Evolutionary conservation across 2,797 vertebrate genomes (phyloP).

Genomic region (Acanthopagrus latus): DNA sequence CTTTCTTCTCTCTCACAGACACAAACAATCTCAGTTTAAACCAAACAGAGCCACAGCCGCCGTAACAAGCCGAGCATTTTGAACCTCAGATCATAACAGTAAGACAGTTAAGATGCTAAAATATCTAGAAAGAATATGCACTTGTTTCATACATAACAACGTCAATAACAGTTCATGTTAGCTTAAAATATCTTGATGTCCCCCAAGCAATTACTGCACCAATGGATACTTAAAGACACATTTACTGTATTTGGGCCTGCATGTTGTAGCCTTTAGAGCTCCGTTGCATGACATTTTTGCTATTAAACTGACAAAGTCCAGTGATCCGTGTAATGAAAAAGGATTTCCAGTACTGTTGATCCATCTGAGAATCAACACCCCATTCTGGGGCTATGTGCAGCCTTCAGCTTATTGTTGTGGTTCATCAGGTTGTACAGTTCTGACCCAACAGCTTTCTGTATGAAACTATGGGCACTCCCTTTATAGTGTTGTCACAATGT

Average conservation of each 20-base stretch:
- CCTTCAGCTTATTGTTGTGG: slow-evolving; percentile 4
- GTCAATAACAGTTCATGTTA: slow-evolving; percentile 4
- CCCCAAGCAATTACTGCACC: not conserved
- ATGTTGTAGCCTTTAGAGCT: slow-evolving; percentile 12
- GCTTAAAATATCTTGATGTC: slow-evolving; percentile 4
- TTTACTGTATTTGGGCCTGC: not conserved
- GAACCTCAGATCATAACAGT: slow-evolving; percentile 17
- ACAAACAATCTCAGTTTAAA: slow-evolving; percentile 57
- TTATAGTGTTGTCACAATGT: too few species aligned
- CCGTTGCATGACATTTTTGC: not conserved
- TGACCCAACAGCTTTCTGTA: not conserved
- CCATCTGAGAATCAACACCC: not conserved
- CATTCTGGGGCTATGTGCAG: not conserved
- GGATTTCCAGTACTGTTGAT: not conserved
- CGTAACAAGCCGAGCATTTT: slow-evolving; percentile 38
- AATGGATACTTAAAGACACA: not conserved
- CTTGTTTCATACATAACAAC: slow-evolving; percentile 6
- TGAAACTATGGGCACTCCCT: not conserved
- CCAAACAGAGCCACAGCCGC: slow-evolving; percentile 29
- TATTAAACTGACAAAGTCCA: not conserved
- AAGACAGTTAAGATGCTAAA: slow-evolving; percentile 18
- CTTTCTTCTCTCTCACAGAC: slow-evolving; percentile 18
- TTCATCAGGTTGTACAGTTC: not conserved
- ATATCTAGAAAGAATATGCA: slow-evolving; percentile 26
- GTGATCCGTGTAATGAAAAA: not conserved